phyloP scores from a whole-genome alignment of 2,797 vertebrate genomes.

The Rhyacichthys aspro region DNA sequence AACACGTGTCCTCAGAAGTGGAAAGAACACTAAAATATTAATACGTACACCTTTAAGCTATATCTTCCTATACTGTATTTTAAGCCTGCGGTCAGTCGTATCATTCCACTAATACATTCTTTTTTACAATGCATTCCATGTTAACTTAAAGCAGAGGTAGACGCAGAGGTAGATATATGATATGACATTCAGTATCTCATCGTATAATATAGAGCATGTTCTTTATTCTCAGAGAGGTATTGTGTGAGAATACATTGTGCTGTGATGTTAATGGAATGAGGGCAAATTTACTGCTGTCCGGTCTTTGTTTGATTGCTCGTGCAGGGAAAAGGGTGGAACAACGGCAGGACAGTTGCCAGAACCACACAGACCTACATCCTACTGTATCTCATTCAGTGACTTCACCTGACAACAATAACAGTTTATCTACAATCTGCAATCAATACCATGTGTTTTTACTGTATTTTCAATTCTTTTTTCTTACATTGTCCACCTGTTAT shows the following conservation, averaged over 20 bases:
- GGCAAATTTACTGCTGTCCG: not conserved
- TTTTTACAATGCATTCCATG: not conserved
- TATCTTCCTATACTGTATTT: too few relatives aligned
- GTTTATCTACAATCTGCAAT: not conserved
- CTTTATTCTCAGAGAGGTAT: not conserved
- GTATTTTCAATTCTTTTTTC: not conserved
- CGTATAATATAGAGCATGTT: not conserved
- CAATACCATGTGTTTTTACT: not conserved
- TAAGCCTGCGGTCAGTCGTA: not conserved
- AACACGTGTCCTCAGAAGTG: constrained; percentile 1
- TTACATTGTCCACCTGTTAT: too few relatives aligned
- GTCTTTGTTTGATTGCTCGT: not conserved
- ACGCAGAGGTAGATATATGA: not conserved
- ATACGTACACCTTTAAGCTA: not conserved
- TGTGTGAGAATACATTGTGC: not conserved
- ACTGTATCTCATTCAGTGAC: not conserved
- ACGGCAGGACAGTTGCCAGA: not conserved
- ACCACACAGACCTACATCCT: not conserved
- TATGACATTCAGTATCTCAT: not conserved
- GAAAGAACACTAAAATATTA: constrained; percentile 2
- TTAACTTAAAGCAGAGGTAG: not conserved
- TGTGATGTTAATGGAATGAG: not conserved
- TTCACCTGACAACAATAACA: not conserved
- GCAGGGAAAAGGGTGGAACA: not conserved
- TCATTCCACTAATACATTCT: not conserved